Percentiles rank a stretch among this genome's conserved stretches.
phyloP scores from a whole-genome alignment of 2,888 invertebrate genomes.

The Marasmarcha lunaedactyla region DNA sequence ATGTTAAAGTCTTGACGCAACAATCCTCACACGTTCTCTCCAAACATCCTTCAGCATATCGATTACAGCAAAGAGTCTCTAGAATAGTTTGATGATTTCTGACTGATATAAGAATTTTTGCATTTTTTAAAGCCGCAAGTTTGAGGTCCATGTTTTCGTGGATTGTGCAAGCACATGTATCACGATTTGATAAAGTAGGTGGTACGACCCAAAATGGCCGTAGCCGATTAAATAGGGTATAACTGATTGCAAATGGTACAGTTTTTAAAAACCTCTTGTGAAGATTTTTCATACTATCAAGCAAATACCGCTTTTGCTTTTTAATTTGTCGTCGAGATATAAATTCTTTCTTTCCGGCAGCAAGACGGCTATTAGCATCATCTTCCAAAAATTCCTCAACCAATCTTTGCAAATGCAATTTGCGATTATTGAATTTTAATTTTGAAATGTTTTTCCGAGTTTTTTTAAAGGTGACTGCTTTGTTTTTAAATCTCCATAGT shows the following conservation, averaged over 20 bases:
- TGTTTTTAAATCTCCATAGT: constrained; percentile 10
- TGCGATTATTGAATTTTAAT: too few species aligned
- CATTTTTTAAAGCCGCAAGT: background rate
- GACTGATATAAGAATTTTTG: background rate
- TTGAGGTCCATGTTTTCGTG: constrained; percentile 16
- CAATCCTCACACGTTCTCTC: constrained; percentile 16
- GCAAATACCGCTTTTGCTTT: constrained; percentile 16
- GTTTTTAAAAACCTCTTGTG: constrained; percentile 16
- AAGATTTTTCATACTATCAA: constrained; percentile 12
- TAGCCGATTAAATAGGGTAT: constrained; percentile 3
- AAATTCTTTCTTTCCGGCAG: constrained; percentile 21
- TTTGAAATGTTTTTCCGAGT: background rate
- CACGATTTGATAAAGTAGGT: constrained; percentile 16
- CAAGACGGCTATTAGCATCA: constrained; percentile 13
- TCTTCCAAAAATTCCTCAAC: background rate
- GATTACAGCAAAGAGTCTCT: constrained; percentile 16
- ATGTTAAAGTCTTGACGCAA: constrained; percentile 14
- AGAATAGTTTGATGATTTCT: constrained; percentile 16
- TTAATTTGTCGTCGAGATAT: constrained; percentile 13
- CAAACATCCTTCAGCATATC: constrained; percentile 16
- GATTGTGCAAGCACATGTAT: constrained; percentile 19
- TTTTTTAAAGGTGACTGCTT: background rate
- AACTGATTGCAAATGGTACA: background rate
- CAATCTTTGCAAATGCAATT: too few species aligned
- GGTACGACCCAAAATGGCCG: constrained; percentile 19